Base-by-base conservation (phyloP, 2,888 invertebrate species). In the Branchellion lobata region DNA sequence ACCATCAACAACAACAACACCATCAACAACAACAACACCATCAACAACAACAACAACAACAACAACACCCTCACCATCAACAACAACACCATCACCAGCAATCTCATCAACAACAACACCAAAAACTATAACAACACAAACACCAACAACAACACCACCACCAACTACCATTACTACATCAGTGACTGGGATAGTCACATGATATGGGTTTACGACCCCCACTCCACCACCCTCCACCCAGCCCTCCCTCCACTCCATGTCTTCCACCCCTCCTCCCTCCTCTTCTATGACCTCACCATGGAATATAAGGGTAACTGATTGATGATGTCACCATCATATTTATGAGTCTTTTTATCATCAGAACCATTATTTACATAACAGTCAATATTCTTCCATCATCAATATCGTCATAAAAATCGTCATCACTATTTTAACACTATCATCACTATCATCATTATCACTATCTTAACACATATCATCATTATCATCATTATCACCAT, bases 131-230 rank as follows among this genome's bases (percentile, higher is more conserved):
- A 8, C 47, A 47, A 47, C 47, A 47, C 47, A 47, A 47, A 18
- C 47, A 47, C 47, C 8, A 8, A 47, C 47, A 47, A 47, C 47
- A 47, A 8, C 47, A 57, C 61, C 3, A 18, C 3, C 61, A 57
- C 5, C 61, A 57, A 57, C 61, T 24, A 57, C 61, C 3, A 57
- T n/a, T 24, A 14, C 61, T 57, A 14, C 61, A 57, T 57, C 24
- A 57, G 61, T n/a, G 61, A 57, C 61, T 57, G 61, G 61, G 61
- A 18, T 14, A 57, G 61, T n/a, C 61, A 57, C 24, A 57, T n/a
- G 3, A 57, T 57, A 8, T 57, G 61, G 61, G 5, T 18, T 8
- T 57, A 57, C 24, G n/a, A 57, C 24, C 24, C 21, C 21, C n/a
- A 18, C 24, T 24, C 21, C 61, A 57, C 5, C 21, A 5, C 61